Evolutionary conservation across 2,888 invertebrate species (phyloP), one percentile per base, ranked within the genome.

Genomic region (Scrobipalpa costella): DNA sequence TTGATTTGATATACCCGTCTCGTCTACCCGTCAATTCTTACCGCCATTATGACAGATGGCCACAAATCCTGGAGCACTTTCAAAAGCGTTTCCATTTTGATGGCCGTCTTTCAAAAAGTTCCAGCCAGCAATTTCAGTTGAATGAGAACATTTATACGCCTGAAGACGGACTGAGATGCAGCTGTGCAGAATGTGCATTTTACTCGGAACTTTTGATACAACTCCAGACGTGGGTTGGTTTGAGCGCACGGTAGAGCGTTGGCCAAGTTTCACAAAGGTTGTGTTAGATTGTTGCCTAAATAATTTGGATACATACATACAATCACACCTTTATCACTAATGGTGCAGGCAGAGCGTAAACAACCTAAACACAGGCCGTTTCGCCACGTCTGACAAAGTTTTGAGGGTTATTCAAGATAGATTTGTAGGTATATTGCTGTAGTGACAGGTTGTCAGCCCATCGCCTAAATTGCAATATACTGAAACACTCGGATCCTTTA

Each of bases 181-280:
- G 50, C 19, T 50, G 50, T 50, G 50, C 21, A 19, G 11, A 50
- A 50, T 50, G 50, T 50, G 50, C 50, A 50, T 50, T 50, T 50
- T 21, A 50, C 50, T 50, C 9, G 1, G 19, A 17, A 50, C 19
- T 50, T 50, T 17, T 50, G 50, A 21, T 19, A 8, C 19, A 50
- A 50, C 21, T 50, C 21, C 50, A 21, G 50, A 50, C 8, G 15
- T 17, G 9, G 17, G n/a, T n/a, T n/a, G 40, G 40, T 11, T 40
- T 40, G 40, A 40, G 40, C 2, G 40, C 13, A 13, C 40, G 40
- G 11, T 40, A 13, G 13, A 40, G 13, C 40, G 11, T 1, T 2
- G 13, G 13, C 40, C 11, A 40, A n/a, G 11, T 40, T 2, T 13
- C 11, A 40, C 13, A 40, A 40, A 7, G n/a, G 11, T 40, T 2